These are phyloP conservation scores for Ispidina picta DNA, from an alignment of 2,797 vertebrate species.

Conservation along the genomic window DNA sequence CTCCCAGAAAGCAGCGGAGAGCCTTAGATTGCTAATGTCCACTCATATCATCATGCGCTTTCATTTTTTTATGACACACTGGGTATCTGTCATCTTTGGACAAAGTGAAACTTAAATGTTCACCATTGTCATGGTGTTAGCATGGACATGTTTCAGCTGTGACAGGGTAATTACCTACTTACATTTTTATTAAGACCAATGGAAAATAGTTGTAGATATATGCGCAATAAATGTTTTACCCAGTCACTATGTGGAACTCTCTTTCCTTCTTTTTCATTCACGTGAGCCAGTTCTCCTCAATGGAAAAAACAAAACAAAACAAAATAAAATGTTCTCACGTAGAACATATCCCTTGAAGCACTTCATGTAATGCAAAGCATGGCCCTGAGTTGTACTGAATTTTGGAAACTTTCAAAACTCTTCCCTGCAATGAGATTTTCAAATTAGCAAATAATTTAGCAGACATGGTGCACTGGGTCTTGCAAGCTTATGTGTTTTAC, in stretches of 20 bases:
- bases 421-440: not conserved
- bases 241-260: not conserved
- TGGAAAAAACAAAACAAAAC: not conserved
- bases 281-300: not conserved
- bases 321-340: not conserved
- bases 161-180: not conserved
- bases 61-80: not conserved
- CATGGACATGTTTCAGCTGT: not conserved
- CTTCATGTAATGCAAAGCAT: not conserved
- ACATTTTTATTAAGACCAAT: not conserved
- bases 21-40: not conserved
- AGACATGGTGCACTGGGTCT: rapidly evolving
- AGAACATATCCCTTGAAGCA: not conserved
- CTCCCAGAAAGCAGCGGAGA: not conserved
- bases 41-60: not conserved
- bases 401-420: not conserved
- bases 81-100: not conserved
- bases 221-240: not conserved
- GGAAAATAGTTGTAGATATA: not conserved
- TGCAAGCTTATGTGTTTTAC: not conserved
- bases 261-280: not conserved
- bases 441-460: not conserved
- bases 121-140: not conserved
- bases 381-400: not conserved
- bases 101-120: not conserved